Evolutionary conservation across 2,888 invertebrate species (phyloP).

Genomic region (Drosophila aldrichi): DNA sequence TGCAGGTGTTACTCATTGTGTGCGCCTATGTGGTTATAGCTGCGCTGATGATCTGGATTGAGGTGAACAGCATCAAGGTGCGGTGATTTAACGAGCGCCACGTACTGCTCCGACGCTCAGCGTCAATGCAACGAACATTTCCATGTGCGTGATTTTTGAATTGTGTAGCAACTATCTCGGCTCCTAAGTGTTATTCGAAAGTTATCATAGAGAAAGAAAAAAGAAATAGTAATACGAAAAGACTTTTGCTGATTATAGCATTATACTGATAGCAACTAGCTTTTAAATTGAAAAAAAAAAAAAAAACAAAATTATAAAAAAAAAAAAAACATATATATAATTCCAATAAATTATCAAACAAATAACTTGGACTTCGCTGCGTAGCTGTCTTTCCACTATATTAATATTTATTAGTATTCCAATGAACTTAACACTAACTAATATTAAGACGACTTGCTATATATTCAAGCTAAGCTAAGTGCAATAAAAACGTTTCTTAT

Average conservation of each 20-base stretch:
- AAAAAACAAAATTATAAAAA: neutral
- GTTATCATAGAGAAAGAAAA: conserved; percentile 25
- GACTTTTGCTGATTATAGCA: conserved; percentile 34
- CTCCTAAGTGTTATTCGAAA: conserved; percentile 53
- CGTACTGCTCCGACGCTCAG: neutral
- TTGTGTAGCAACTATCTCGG: conserved; percentile 14
- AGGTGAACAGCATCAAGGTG: conserved; percentile 77
- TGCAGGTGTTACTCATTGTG: conserved; percentile 63
- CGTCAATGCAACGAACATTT: conserved; percentile 14
- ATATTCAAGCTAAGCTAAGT: conserved; percentile 16
- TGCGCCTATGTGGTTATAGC: conserved; percentile 65
- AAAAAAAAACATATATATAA: neutral
- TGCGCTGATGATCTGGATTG: conserved; percentile 67
- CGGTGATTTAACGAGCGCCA: conserved; percentile 49
- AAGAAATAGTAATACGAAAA: conserved; percentile 9
- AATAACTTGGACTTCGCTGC: conserved; percentile 13
- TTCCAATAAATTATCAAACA: conserved; percentile 11
- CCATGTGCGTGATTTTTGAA: neutral
- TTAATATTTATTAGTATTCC: neutral
- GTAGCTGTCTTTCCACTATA: neutral
- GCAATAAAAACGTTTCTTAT: conserved; percentile 52
- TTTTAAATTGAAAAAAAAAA: conserved; percentile 16
- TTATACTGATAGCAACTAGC: conserved; percentile 38
- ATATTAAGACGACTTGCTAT: conserved; percentile 18
- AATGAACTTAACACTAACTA: neutral